Evolutionary conservation across 2,113 vertebrate genomes (phyloP), one percentile per base, ranked within the genome.

Genomic region (Pluvialis apricaria): DNA sequence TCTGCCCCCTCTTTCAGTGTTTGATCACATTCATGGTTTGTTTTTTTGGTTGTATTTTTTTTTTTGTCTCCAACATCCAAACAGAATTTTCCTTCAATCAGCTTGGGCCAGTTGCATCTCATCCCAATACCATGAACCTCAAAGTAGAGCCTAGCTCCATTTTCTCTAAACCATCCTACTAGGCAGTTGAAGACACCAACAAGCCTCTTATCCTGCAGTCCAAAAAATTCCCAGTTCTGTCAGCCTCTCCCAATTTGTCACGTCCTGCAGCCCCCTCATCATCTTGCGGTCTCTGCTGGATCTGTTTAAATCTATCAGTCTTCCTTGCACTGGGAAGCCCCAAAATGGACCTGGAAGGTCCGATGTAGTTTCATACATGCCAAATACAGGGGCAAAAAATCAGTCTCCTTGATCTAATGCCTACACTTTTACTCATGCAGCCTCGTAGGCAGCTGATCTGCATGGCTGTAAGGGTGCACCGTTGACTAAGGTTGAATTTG

Each of bases 401-500:
- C 57, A 26, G 57, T 28, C 18, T 49, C 21, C 79, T 61, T 32
- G 36, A 70, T 16, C 72, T 36, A 55, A 17, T 22, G 10, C 9
- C 47, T 38, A 25, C 29, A 14, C 28, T 47, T 13, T 16, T 29
- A n/a, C 15, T 47, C 21, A 45, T 2, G 11, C 16, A 55, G 40
- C 55, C 28, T n/a, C 1, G 2, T 1, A 40, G 21, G 34, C 4
- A 11, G 20, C 26, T 13, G 12, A 36, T 18, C 31, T 18, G 18
- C 44, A 10, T 1, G 3, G 32, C 61, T 38, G 14, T 32, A 52
- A 32, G 31, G 21, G 21, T 13, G 14, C 26, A 24, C 44, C 22
- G 14, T 44, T 66, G 52, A 64, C 42, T 81, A 8, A 5, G n/a
- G 20, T 17, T 36, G 28, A 40, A 29, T 32, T 42, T 72, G 31